Evolutionary conservation across 2,888 invertebrate species (phyloP), one percentile per base, ranked within the genome.

Genomic region (Acanthopleura granulata): DNA sequence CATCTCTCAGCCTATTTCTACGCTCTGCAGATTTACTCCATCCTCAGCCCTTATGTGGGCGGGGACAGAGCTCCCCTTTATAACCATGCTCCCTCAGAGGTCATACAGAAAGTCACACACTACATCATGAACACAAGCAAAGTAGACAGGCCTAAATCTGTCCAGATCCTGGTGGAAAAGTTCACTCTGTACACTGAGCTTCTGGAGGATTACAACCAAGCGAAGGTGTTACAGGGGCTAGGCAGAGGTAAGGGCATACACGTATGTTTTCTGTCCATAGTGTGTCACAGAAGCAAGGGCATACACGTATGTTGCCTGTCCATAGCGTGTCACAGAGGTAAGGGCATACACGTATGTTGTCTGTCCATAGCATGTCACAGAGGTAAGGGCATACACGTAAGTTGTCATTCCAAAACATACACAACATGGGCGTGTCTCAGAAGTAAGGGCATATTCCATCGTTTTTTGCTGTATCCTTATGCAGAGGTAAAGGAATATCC

Each of bases 141-240:
- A 30, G 27, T 74, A 74, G 82, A 83, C 62, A 83, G 83, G 83
- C 82, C 85, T 72, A 73, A 77, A 0, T 83, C 82, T 40, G 82
- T 84, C 62, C 70, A 77, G 49, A 79, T 80, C 27, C 78, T 87
- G 72, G 82, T 85, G 4, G 80, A 83, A 22, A 86, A 89, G 66
- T 82, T 91, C 70, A 78, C 84, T 29, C 81, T 87, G 49, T 91
- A 90, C 77, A 82, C 87, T 69, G 88, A 89, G 51, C 83, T 89
- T 81, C 78, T 91, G 75, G 87, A 87, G 50, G 91, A 92, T 80
- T 90, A 88, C 78, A 85, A 87, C 50, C 92, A 92, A 83, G 92
- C 91, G 15, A 88, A 91, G 79, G 85, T 89, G 16, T 83, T 92
- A 22, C 86, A 89, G 72, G 83, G 85, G 49, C 87, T 92, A 51